Evolutionary conservation across 2,113 vertebrate species (phyloP), one percentile per base, ranked within the genome.

Genomic region (Xiphophorus hellerii): DNA sequence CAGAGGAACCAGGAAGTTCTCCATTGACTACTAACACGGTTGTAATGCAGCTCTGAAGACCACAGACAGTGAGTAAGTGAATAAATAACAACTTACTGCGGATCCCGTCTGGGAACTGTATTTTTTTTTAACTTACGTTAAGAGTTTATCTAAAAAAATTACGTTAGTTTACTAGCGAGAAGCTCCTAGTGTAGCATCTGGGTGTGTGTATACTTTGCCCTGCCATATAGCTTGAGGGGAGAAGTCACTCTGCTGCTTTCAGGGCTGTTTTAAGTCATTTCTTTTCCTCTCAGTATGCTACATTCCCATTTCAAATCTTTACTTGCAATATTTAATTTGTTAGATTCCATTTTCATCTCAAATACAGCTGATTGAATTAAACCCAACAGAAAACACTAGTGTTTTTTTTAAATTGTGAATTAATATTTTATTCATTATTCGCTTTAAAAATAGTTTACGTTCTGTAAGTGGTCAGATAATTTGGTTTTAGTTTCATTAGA

Each of bases 31-130:
- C 30, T 25, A 28, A 58, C 51, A 58, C 7, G 7, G 51, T 58
- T 58, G 2, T 58, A 3, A 7, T 42, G 4, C 17, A 13, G 3
- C 39, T 7, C 10, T 30, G 14, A 9, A 51, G 74, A 73, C 71
- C 17, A 71, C 37, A 31, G n/a, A 33, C 35, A 80, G 39, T 4
- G 39, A 42, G 87, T 87, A 88, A 82, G 88, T 86, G 17, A 27
- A 62, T 69, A 51, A 10, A 68, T 28, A 22, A 31, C 20, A 13
- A 25, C 0, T 22, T 0, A 4, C 5, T 6, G 0, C 4, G 3
- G 12, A 22, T 58, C 20, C 5, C 22, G 9, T 10, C 51, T 20
- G 5, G 25, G 7, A 58, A 10, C 25, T 58, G 51, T 58, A 15
- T 58, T 54, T 20, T n/a, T 51, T 58, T 48, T 48, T 5, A 20